Evolutionary conservation across 2,888 invertebrate species (phyloP).

Genomic region (Nomada hirtipes): DNA sequence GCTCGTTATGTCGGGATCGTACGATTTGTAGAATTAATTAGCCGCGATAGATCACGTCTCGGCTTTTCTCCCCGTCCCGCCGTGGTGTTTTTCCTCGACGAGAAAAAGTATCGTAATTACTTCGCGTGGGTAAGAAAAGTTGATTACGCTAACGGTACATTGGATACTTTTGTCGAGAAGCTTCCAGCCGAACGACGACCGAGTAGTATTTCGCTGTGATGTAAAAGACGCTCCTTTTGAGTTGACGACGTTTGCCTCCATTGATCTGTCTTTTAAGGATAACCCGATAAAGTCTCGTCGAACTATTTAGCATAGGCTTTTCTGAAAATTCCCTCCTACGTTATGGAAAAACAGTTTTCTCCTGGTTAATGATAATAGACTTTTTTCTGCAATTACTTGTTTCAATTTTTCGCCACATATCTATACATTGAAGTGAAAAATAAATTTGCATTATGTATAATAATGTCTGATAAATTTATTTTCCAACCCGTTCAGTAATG

Average conservation of each 20-base stretch:
- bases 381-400: no score
- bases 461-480: no score
- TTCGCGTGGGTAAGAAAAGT: slow-evolving; percentile 52
- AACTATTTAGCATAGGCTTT: no score
- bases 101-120: slow-evolving; percentile 47
- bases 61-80: not conserved
- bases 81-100: not conserved
- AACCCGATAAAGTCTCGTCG: no score
- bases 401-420: no score
- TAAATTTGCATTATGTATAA: no score
- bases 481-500: no score
- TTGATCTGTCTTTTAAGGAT: not conserved
- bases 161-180: slow-evolving; percentile 2
- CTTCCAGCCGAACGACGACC: slow-evolving; percentile 1
- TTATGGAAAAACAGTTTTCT: no score
- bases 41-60: slow-evolving; percentile 36
- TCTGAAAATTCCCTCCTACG: no score
- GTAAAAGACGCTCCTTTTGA: not conserved
- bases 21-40: slow-evolving; percentile 59
- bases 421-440: no score
- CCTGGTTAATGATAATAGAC: no score
- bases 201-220: not conserved
- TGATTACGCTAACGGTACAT: slow-evolving; percentile 52
- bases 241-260: not conserved
- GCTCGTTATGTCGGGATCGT: slow-evolving; percentile 35